Evolutionary conservation across 1,140 invertebrate species (phyloP).

Genomic region (Leptinotarsa texana): DNA sequence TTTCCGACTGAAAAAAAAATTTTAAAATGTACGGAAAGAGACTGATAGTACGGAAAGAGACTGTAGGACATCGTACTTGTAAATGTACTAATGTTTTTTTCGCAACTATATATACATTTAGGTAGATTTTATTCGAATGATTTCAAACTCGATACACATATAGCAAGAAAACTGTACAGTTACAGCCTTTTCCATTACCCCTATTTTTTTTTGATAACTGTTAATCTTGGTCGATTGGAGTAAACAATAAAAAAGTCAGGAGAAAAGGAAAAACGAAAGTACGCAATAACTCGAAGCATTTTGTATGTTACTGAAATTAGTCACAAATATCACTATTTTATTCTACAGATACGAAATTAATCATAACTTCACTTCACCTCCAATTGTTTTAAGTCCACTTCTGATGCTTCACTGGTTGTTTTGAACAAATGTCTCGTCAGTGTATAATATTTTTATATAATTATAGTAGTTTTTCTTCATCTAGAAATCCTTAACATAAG

Average conservation of each 20-base stretch:
- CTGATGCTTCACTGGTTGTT: constrained; percentile 38
- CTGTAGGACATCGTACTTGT: no score
- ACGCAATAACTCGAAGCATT: constrained; percentile 38
- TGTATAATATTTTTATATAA: constrained; percentile 47
- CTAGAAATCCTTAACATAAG: constrained; percentile 52
- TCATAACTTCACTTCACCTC: constrained; percentile 49
- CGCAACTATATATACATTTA: no score
- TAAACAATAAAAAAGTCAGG: constrained; percentile 28
- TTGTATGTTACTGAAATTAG: constrained; percentile 47
- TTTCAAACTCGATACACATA: no score
- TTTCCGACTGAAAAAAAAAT: no score
- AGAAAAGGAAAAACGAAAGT: constrained; percentile 33
- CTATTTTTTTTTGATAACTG: no score
- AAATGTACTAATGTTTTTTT: no score
- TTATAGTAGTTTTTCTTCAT: constrained; percentile 51
- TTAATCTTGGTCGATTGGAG: constrained; percentile 21
- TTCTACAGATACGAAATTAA: constrained; percentile 51
- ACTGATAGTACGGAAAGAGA: no score
- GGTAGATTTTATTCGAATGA: no score
- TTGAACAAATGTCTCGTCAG: constrained; percentile 45
- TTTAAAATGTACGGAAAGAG: no score
- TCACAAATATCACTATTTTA: constrained; percentile 53
- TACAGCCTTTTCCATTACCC: no score
- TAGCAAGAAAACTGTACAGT: no score
- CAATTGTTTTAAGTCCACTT: constrained; percentile 48